Conservation (phyloP, 2,797 vertebrate species). For the Hydrolagus colliei region DNA sequence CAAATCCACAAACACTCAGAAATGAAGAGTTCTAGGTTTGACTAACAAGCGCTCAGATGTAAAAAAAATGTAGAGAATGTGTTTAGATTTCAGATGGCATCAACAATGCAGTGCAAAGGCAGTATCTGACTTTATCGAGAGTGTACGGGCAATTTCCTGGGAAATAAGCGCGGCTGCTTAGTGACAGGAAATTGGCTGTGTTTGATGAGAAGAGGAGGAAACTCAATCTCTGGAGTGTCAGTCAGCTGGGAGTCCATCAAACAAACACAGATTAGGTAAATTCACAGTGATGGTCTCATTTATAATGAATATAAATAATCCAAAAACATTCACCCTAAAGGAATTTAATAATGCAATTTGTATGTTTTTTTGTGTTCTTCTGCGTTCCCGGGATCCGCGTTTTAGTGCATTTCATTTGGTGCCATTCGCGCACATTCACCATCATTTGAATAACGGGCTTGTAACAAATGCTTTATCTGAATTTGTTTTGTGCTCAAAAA, state of each 20-base stretch:
- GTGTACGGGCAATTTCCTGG: conserved; percentile 11
- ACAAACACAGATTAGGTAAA: conserved; percentile 64
- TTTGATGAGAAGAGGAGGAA: conserved; percentile 57
- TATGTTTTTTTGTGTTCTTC: conserved; percentile 56
- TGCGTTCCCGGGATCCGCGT: conserved; percentile 42
- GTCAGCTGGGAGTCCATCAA: conserved; percentile 59
- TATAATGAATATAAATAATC: conserved; percentile 60
- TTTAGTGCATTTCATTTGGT: background rate
- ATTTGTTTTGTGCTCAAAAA: conserved; percentile 39
- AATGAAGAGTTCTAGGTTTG: background rate
- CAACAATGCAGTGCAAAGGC: background rate
- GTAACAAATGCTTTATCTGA: conserved; percentile 90
- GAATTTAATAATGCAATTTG: conserved; percentile 55
- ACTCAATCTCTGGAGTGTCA: conserved; percentile 54
- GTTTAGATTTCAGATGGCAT: conserved; percentile 10
- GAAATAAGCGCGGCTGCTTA: conserved; percentile 32
- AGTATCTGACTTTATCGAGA: conserved; percentile 7
- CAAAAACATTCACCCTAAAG: conserved; percentile 52
- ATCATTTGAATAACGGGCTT: conserved; percentile 81
- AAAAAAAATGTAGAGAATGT: conserved; percentile 2
- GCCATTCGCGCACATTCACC: conserved; percentile 56
- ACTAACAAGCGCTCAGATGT: background rate
- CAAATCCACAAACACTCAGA: background rate
- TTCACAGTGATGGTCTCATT: conserved; percentile 58
- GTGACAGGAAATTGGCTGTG: conserved; percentile 57